Evolutionary conservation across 2,888 invertebrate genomes (phyloP), one percentile per base, ranked within the genome.

Genomic region (Emesis russula): DNA sequence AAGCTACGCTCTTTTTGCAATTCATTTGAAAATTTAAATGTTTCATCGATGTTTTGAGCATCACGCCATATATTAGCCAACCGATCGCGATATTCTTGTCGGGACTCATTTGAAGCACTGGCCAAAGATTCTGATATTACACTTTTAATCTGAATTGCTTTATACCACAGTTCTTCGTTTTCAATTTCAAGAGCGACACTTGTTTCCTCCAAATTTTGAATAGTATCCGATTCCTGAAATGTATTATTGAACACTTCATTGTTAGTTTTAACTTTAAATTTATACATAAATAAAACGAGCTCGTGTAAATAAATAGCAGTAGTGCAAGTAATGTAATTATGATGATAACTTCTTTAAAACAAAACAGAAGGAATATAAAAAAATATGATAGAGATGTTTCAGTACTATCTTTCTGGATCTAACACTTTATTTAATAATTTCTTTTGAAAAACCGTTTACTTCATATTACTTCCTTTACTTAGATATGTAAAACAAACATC

Each of bases 111-210:
- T 13, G 95, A 78, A 13, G 93, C 87, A 25, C 81, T 75, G 13
- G 75, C 74, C 5, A 96, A 79, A 9, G 93, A 87, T 41, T 86
- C 48, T 11, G 91, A 36, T 31, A 96, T 90, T 85, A 90, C 71
- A 41, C 11, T 41, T 66, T 78, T 88, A n/a, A 71, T 81, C 13
- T 73, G 36, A 18, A 85, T 6, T 6, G 94, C 93, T 80, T 95
- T 90, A 33, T 88, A 92, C 90, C 92, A 94, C n/a, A 96, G 89
- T n/a, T 82, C 66, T 5, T 84, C 7, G 7, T 86, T 92, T 93
- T 96, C 91, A 4, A 94, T 85, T 78, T 96, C 96, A 11, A 96
- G 85, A n/a, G 88, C 78, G 77, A 75, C 88, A 82, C 95, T 95
- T 25, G 92, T 88, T 81, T 94, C 89, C 82, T 96, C 96, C 18